A percentile compares a stretch with the other conserved stretches of the same genome.
Conservation (phyloP, 2,113 vertebrate genomes). For the Dicrurus megarhynchus region DNA sequence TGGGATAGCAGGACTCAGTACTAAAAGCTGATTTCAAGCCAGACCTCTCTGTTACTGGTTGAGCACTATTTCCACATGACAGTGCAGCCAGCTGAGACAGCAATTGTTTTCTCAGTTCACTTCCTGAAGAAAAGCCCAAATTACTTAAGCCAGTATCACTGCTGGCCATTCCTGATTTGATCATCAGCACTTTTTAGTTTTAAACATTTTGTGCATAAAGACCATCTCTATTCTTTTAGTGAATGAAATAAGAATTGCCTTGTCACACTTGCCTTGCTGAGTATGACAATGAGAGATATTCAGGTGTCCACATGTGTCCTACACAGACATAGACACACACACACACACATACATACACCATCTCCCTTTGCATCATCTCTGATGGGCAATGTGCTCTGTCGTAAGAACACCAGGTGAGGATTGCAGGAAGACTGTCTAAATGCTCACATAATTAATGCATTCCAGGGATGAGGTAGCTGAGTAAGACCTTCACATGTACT, state of each 20-base stretch:
- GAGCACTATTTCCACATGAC: not conserved
- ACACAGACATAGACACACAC: no score
- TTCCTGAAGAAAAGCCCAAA: not conserved
- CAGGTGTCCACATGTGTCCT: not conserved
- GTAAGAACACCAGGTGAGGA: not conserved
- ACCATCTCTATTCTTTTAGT: not conserved
- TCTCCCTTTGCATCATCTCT: not conserved
- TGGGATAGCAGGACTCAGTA: not conserved
- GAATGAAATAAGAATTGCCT: not conserved
- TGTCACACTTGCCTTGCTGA: not conserved
- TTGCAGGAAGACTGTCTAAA: not conserved
- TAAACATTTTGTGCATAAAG: not conserved
- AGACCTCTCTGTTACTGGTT: not conserved
- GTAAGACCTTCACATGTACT: not conserved
- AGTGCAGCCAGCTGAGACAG: not conserved
- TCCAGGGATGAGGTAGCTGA: not conserved
- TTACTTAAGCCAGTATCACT: not conserved
- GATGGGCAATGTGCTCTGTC: not conserved
- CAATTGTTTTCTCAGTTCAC: not conserved
- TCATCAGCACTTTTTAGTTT: not conserved
- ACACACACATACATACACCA: not conserved
- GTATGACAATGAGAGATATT: not conserved
- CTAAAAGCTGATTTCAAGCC: not conserved
- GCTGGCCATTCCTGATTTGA: not conserved
- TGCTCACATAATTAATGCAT: accelerated